These are phyloP conservation scores for Leucosticte australis DNA, from an alignment of 2,113 vertebrate species.

Conservation along the genomic window DNA sequence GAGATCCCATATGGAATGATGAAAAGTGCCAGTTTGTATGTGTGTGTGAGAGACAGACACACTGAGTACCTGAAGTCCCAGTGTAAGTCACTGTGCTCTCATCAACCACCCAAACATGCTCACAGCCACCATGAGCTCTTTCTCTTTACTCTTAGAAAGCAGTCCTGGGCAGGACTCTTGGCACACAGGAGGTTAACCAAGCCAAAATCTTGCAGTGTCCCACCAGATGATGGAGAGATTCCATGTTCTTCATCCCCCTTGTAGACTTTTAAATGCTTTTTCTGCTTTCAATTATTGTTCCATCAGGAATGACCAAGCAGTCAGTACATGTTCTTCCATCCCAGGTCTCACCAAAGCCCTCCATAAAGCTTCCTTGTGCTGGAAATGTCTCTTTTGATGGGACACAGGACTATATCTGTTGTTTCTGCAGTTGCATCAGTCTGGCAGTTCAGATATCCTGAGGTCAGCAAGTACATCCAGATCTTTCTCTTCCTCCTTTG, in stretches of 20 bases:
- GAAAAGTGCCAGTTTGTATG: background rate
- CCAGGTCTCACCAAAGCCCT: background rate
- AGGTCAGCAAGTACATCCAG: slow-evolving; percentile 47
- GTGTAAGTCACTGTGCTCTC: background rate
- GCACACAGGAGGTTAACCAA: background rate
- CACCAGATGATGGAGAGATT: background rate
- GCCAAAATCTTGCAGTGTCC: background rate
- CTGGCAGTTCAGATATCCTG: slow-evolving; percentile 25
- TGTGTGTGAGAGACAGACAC: background rate
- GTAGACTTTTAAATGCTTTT: background rate
- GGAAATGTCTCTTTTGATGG: slow-evolving; percentile 30
- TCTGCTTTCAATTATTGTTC: slow-evolving; percentile 46
- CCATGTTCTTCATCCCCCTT: background rate
- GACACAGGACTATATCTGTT: slow-evolving; percentile 14
- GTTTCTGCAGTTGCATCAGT: slow-evolving; percentile 28
- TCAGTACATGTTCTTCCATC: background rate
- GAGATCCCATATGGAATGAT: background rate
- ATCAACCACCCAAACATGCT: background rate
- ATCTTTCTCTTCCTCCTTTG: slow-evolving; percentile 26
- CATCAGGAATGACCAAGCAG: background rate
- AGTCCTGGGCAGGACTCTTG: background rate
- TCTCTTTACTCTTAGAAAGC: background rate
- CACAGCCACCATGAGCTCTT: background rate
- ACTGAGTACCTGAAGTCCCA: background rate
- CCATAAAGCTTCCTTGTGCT: background rate